Evolutionary conservation across 2,888 invertebrate species (phyloP).

Genomic region (Thymelicus lineola): DNA sequence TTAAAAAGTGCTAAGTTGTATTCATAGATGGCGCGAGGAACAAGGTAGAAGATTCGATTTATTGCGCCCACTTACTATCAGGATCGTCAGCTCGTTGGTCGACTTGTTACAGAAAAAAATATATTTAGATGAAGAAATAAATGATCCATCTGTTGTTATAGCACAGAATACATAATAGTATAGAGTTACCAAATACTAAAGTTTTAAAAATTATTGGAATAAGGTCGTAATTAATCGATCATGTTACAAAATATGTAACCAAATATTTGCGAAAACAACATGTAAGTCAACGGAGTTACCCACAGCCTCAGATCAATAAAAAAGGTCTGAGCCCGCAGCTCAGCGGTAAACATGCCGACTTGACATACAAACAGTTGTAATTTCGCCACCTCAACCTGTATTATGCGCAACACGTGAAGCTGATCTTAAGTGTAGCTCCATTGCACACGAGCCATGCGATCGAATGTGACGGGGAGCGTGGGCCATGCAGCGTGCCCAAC

Average conservation of each 20-base stretch:
- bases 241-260: slow-evolving; percentile 13
- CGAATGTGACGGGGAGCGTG: slow-evolving; percentile 8
- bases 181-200: not conserved
- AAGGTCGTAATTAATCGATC: slow-evolving; percentile 3
- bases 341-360: slow-evolving; percentile 29
- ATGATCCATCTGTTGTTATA: not conserved
- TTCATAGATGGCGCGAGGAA: too few relatives aligned
- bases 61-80: too few relatives aligned
- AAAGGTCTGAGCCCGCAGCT: too few relatives aligned
- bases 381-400: slow-evolving; percentile 33
- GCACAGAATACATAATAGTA: too few relatives aligned
- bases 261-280: slow-evolving; percentile 23
- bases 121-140: not conserved
- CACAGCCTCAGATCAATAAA: too few relatives aligned
- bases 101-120: too few relatives aligned
- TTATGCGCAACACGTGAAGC: slow-evolving; percentile 34
- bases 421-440: slow-evolving; percentile 35
- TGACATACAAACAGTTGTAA: slow-evolving; percentile 34
- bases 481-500: not conserved
- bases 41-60: too few relatives aligned
- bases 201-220: not conserved
- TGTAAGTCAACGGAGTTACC: slow-evolving; percentile 16
- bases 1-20: too few relatives aligned
- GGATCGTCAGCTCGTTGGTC: too few relatives aligned
- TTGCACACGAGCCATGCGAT: slow-evolving; percentile 26